A percentile compares a stretch with the other conserved stretches of the same genome.
These are phyloP conservation scores for Thaumatotibia leucotreta DNA, from an alignment of 1,140 invertebrate genomes.

Conservation along the genomic window DNA sequence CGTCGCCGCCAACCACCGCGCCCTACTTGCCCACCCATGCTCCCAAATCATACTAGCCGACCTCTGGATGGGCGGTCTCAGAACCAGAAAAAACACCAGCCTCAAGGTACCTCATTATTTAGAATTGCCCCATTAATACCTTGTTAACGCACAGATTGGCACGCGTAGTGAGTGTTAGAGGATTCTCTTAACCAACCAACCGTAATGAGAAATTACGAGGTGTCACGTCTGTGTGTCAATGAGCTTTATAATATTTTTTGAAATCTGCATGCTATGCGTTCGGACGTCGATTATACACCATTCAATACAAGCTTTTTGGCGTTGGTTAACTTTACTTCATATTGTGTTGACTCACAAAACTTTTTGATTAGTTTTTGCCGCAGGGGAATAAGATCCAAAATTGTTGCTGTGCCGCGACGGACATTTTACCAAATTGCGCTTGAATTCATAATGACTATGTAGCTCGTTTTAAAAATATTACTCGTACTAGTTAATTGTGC, in stretches of 20 bases:
- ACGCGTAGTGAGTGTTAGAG: slow-evolving; percentile 49
- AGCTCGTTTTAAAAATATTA: no score
- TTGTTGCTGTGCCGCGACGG: no score
- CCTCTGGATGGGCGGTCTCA: slow-evolving; percentile 98
- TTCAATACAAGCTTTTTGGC: no score
- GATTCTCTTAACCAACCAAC: slow-evolving; percentile 47
- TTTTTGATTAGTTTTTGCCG: no score
- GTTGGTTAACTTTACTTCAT: no score
- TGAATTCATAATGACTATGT: no score
- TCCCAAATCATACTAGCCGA: slow-evolving; percentile 98
- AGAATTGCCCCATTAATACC: slow-evolving; percentile 46
- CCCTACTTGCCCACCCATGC: slow-evolving; percentile 95
- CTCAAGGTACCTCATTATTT: slow-evolving; percentile 83
- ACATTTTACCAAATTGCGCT: no score
- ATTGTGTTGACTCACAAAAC: no score
- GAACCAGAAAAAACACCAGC: slow-evolving; percentile 96
- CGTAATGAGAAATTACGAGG: slow-evolving; percentile 42
- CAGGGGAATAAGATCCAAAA: no score
- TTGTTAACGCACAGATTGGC: slow-evolving; percentile 66
- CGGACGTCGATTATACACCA: slow-evolving; percentile 38
- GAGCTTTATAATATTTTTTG: slow-evolving; percentile 49
- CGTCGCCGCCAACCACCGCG: slow-evolving; percentile 95
- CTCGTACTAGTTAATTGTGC: no score
- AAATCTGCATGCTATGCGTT: slow-evolving; percentile 35
- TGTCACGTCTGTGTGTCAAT: slow-evolving; percentile 69